Evolutionary conservation across 2,888 invertebrate genomes (phyloP).

Genomic region (Cataglyphis rosenhaueri): DNA sequence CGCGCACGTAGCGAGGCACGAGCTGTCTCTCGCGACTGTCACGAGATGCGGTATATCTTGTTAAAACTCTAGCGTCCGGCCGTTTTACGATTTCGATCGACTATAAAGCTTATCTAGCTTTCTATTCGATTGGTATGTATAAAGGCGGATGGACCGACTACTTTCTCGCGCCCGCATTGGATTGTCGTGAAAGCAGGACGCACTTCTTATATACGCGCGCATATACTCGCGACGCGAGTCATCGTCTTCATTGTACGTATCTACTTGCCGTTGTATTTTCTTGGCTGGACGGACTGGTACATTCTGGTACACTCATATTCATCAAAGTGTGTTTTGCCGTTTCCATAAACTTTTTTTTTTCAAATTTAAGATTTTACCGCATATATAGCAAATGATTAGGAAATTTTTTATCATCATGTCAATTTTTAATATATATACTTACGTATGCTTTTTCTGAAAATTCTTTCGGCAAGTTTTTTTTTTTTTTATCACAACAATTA

Average conservation of each 20-base stretch:
- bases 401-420: neutral
- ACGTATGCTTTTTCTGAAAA: neutral
- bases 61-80: conserved; percentile 72
- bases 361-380: conserved; percentile 6
- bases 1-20: neutral
- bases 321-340: neutral
- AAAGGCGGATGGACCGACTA: conserved; percentile 85
- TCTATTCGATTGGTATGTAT: conserved; percentile 85
- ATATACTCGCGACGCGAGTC: conserved; percentile 52
- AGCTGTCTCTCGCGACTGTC: conserved; percentile 32
- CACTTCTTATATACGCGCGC: conserved; percentile 75
- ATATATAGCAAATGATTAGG: neutral
- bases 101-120: conserved; percentile 85
- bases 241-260: conserved; percentile 71
- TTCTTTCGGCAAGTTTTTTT: neutral
- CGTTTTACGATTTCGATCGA: conserved; percentile 83
- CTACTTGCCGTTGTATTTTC: conserved; percentile 71
- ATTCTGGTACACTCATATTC: neutral
- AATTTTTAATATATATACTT: neutral
- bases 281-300: conserved; percentile 41
- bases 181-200: conserved; percentile 85
- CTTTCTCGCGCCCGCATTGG: conserved; percentile 84
- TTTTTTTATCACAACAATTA: neutral
- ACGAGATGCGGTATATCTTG: conserved; percentile 63
- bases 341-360: conserved; percentile 16